Conservation (phyloP, 2,888 invertebrate species). For the Lepidochitona cinerea region DNA sequence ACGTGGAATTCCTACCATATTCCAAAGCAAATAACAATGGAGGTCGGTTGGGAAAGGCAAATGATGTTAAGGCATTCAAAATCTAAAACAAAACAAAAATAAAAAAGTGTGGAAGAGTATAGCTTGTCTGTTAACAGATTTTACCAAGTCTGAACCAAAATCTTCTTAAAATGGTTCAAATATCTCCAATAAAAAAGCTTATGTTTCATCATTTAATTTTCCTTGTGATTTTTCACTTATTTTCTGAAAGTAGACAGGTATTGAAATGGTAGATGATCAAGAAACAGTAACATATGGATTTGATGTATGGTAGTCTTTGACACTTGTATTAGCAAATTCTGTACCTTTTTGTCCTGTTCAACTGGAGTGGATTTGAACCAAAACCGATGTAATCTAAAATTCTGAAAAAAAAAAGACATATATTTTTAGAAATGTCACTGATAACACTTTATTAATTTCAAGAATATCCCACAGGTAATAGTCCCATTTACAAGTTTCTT, state of each 20-base stretch:
- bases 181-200: no score
- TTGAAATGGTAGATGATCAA: no score
- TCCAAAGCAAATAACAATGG: conserved; percentile 91
- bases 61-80: conserved; percentile 86
- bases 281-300: no score
- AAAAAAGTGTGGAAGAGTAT: background rate
- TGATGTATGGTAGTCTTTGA: no score
- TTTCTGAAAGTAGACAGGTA: no score
- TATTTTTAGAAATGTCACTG: background rate
- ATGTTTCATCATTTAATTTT: no score
- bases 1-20: conserved; percentile 66
- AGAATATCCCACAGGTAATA: background rate
- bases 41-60: conserved; percentile 88
- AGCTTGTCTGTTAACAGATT: background rate
- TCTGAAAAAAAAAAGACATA: conserved; percentile 73
- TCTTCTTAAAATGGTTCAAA: background rate
- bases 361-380: conserved; percentile 87
- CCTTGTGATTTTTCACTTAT: no score
- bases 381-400: conserved; percentile 89
- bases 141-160: background rate
- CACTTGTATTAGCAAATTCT: no score
- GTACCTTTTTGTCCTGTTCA: conserved; percentile 83
- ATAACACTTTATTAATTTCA: background rate
- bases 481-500: background rate
- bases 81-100: conserved; percentile 43